Conservation (phyloP, 2,888 invertebrate species). For the Rhagophthalmus giganteus region DNA sequence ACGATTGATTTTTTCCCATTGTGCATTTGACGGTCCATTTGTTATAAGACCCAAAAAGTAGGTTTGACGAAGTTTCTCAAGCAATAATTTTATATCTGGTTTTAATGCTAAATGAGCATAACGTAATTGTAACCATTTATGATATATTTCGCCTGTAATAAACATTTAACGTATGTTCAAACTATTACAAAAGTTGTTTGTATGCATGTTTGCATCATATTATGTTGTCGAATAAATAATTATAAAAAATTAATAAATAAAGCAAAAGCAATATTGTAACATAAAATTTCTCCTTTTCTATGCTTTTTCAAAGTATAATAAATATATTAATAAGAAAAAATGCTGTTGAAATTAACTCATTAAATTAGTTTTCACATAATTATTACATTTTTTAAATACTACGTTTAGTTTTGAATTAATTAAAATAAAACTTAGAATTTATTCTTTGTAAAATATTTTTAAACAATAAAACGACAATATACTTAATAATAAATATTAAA, state of each 20-base stretch:
- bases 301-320: too few species aligned
- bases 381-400: too few species aligned
- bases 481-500: too few species aligned
- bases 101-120: slow-evolving; percentile 74
- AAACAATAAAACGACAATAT: too few species aligned
- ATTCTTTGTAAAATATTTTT: too few species aligned
- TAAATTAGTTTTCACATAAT: too few species aligned
- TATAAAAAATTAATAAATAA: not conserved
- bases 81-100: slow-evolving; percentile 69
- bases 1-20: slow-evolving; percentile 84
- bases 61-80: slow-evolving; percentile 70
- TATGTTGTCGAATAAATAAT: too few species aligned
- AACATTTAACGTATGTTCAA: slow-evolving; percentile 15
- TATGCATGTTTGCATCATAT: not conserved
- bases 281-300: not conserved
- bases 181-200: not conserved
- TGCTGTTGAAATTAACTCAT: too few species aligned
- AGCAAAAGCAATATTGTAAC: not conserved
- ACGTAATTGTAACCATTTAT: slow-evolving; percentile 77
- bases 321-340: too few species aligned
- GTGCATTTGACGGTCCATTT: slow-evolving; percentile 83
- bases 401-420: too few species aligned
- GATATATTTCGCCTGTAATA: slow-evolving; percentile 68
- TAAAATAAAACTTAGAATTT: too few species aligned
- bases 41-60: slow-evolving; percentile 81